Base-by-base conservation (phyloP, 2,888 invertebrate species). In the Epirrita christyi region DNA sequence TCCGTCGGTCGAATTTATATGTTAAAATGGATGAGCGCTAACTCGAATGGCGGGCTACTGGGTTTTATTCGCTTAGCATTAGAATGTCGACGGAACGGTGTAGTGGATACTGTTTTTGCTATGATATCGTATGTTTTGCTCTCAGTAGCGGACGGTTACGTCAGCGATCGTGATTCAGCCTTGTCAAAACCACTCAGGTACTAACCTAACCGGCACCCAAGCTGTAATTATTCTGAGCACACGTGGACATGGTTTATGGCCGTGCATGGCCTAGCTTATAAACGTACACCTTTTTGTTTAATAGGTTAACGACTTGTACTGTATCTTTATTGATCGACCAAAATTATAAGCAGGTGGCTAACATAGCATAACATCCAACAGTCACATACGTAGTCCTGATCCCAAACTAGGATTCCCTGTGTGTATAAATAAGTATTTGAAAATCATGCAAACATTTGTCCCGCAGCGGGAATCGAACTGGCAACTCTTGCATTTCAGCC, bases 181-280 rank as follows among this genome's bases (percentile, higher is more conserved):
- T 73, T 76, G 77, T 73, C 78, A 74, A 76, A 81, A 73, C 76
- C 74, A 72, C 76, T 81, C 72, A 71, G 70, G 73, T 75, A 75
- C 76, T 65, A 71, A 63, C 67, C 68, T 69, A 67, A 69, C 72
- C 71, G 72, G 71, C 77, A 67, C 66, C 71, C 58, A 67, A 73
- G 67, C 74, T 68, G 83, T 84, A 86, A 88, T 88, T 88, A 90
- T 90, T 90, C 89, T 70, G 76, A 83, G 80, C 87, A 88, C 88
- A 90, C 87, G 87, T 88, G 88, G 83, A 84, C 81, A 82, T 79
- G 76, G 76, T 83, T 86, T 86, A 88, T 81, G 78, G 72, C 72
- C 75, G 81, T 73, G 76, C 83, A 81, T 79, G 83, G 79, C 73
- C 70, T 75, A 83, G 78, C 80, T 86, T 80, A 82, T 83, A 82